phyloP scores from a whole-genome alignment of 2,888 invertebrate genomes.

The Nomada goodeniana region DNA sequence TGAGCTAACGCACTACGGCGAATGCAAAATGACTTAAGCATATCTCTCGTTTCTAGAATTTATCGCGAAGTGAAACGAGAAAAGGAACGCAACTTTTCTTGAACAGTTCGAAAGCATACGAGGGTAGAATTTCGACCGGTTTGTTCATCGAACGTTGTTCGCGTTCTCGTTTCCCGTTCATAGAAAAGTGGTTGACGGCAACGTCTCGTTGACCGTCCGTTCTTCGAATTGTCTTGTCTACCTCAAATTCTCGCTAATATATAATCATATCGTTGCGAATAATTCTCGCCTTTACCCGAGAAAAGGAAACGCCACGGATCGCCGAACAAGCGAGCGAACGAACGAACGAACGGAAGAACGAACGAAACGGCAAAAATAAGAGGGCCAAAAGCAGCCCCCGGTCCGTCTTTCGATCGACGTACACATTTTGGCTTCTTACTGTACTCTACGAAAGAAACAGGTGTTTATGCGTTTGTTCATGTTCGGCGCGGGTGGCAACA shows the following conservation, averaged over 20 bases:
- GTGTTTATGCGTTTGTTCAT: constrained; percentile 32
- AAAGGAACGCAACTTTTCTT: no score
- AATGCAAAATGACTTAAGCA: no score
- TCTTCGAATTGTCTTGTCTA: constrained; percentile 26
- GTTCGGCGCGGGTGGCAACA: constrained; percentile 12
- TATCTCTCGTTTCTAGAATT: no score
- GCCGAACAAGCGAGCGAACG: constrained; percentile 24
- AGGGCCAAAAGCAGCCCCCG: not conserved
- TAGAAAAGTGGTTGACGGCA: constrained; percentile 32
- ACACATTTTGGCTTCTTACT: constrained; percentile 1
- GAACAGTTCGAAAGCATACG: no score
- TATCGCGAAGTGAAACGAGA: no score
- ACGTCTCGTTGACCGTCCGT: constrained; percentile 25
- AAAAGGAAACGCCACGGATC: constrained; percentile 16
- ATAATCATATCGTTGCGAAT: not conserved
- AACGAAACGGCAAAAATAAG: not conserved
- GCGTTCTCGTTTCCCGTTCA: constrained; percentile 23
- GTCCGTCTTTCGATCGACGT: constrained; percentile 33
- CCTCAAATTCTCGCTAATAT: constrained; percentile 17
- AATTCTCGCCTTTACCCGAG: constrained; percentile 19
- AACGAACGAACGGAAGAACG: constrained; percentile 29
- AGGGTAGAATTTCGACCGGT: no score
- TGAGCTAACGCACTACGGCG: no score
- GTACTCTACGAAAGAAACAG: not conserved
- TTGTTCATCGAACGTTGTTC: no score